Conservation (phyloP, 2,113 vertebrate species). For the Lasiurus borealis region DNA sequence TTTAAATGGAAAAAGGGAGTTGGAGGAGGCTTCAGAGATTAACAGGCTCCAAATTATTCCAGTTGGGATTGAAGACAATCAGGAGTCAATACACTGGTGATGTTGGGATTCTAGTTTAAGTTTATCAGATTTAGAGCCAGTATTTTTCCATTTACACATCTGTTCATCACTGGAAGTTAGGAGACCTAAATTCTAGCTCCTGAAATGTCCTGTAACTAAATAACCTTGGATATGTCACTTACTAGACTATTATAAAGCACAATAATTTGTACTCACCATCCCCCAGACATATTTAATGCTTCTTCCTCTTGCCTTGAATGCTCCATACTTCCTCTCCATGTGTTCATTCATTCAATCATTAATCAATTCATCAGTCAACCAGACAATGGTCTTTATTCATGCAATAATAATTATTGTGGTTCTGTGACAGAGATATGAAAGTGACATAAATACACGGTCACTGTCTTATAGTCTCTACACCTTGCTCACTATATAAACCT, state of each 20-base stretch:
- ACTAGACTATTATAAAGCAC: neutral
- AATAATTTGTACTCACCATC: rapidly evolving
- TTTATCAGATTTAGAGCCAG: neutral
- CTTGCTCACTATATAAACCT: neutral
- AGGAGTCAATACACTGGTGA: neutral
- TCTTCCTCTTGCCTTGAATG: neutral
- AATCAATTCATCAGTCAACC: neutral
- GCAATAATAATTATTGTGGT: neutral
- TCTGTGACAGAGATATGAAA: neutral
- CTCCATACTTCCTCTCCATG: neutral
- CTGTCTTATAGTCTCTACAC: neutral
- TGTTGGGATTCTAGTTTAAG: neutral
- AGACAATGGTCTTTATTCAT: neutral
- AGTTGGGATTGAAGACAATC: neutral
- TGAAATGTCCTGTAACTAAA: neutral
- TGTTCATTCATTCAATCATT: neutral
- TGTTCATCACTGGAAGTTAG: neutral
- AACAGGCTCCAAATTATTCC: neutral
- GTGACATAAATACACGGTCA: neutral
- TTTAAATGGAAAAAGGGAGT: neutral
- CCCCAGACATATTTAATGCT: neutral
- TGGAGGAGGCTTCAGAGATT: neutral
- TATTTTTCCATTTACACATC: neutral
- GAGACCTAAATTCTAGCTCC: neutral
- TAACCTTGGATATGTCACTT: neutral